Percentiles rank a stretch among this genome's conserved stretches.
Conservation (phyloP, 2,113 vertebrate genomes). For the Heterotilapia buettikoferi region DNA sequence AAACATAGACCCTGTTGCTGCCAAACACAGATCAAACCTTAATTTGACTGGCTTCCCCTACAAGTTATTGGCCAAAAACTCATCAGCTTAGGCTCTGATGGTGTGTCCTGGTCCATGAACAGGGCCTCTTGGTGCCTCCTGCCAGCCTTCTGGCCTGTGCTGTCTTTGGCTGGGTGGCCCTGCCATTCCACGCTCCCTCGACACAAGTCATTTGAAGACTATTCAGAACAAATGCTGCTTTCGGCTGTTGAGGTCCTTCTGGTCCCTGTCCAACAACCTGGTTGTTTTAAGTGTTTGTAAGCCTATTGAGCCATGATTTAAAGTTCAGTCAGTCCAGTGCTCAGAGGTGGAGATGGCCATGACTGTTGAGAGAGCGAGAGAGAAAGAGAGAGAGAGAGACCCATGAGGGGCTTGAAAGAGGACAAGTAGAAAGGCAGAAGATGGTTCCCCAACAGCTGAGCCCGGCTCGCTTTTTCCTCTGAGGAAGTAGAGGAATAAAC, state of each 20-base stretch:
- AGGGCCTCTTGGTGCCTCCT: background rate
- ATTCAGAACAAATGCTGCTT: background rate
- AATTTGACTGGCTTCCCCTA: background rate
- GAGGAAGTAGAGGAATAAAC: slow-evolving; percentile 28
- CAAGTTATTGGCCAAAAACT: slow-evolving; percentile 27
- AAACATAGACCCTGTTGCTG: background rate
- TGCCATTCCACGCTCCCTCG: background rate
- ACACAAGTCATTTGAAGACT: slow-evolving; percentile 44
- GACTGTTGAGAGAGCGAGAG: background rate
- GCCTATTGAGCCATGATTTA: slow-evolving; percentile 23
- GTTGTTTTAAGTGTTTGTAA: slow-evolving; percentile 33
- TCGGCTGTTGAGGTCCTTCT: slow-evolving; percentile 8
- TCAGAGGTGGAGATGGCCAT: background rate
- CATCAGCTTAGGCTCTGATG: slow-evolving; percentile 29
- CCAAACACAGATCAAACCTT: background rate
- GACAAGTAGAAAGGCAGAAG: slow-evolving; percentile 29
- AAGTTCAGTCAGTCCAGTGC: slow-evolving; percentile 7
- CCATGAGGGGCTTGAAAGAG: slow-evolving; percentile 12
- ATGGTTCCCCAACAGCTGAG: slow-evolving; percentile 62
- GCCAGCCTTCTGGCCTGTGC: background rate
- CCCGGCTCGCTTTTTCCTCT: slow-evolving; percentile 29
- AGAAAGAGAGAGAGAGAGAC: background rate
- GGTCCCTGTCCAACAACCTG: slow-evolving; percentile 47
- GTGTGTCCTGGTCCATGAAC: slow-evolving; percentile 33
- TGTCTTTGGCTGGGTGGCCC: slow-evolving; percentile 34